Conservation (phyloP, 2,888 invertebrate species). For the Coelopa pilipes region DNA sequence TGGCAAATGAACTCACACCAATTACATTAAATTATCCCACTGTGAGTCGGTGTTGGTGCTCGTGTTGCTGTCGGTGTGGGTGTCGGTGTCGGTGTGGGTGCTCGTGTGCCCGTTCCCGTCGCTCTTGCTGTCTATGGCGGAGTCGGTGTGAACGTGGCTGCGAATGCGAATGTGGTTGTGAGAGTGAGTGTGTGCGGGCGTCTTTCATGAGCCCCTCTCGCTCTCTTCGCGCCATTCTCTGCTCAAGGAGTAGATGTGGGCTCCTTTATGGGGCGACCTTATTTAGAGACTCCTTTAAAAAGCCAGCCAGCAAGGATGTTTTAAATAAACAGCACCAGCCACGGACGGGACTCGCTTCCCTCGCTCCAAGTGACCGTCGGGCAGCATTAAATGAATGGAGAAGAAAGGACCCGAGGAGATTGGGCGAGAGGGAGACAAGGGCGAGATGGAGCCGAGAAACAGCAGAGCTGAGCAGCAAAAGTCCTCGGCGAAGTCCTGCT, state of each 20-base stretch:
- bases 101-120: background rate
- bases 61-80: background rate
- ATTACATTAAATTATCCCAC: constrained; percentile 16
- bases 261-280: constrained; percentile 21
- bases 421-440: too few relatives aligned
- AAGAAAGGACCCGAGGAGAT: too few relatives aligned
- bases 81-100: background rate
- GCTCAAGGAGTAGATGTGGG: background rate
- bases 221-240: too few relatives aligned
- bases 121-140: too few relatives aligned
- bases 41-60: background rate
- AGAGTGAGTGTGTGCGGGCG: background rate
- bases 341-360: background rate
- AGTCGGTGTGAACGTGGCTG: too few relatives aligned
- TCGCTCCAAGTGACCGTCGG: background rate
- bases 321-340: background rate
- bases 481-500: background rate
- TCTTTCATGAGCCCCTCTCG: too few relatives aligned
- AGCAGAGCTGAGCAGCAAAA: background rate
- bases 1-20: constrained; percentile 6
- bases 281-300: constrained; percentile 16
- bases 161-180: background rate
- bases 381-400: too few relatives aligned
- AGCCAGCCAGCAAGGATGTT: background rate
- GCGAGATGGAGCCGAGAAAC: too few relatives aligned